These are phyloP conservation scores for Apeltes quadracus DNA, from an alignment of 2,113 vertebrate genomes.

Conservation along the genomic window DNA sequence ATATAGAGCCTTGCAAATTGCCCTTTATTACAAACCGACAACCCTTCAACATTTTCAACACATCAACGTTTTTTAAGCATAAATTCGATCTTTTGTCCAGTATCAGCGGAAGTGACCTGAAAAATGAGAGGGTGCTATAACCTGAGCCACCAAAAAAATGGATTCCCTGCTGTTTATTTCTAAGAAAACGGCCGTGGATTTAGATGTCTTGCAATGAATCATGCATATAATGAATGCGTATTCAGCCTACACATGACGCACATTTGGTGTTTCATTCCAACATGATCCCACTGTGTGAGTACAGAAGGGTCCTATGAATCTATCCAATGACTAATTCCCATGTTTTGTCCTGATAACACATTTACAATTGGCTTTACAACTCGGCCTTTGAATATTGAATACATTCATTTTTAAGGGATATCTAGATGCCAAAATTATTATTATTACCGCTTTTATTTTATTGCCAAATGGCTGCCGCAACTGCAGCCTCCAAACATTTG, in stretches of 20 bases:
- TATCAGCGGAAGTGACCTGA: conserved; percentile 1
- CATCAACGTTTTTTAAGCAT: background rate
- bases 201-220: conserved; percentile 10
- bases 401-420: conserved; percentile 46
- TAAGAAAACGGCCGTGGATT: background rate
- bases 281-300: conserved; percentile 2
- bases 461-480: conserved; percentile 18
- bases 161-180: background rate
- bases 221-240: conserved; percentile 15
- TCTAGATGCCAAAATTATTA: conserved; percentile 16
- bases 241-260: conserved; percentile 21
- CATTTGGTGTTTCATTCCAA: conserved; percentile 8
- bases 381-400: conserved; percentile 43
- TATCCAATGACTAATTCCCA: background rate
- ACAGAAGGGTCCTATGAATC: conserved; percentile 11
- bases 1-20: conserved; percentile 55
- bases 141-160: background rate
- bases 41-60: background rate
- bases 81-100: background rate
- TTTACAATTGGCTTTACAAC: background rate
- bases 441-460: conserved; percentile 36
- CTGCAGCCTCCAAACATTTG: conserved; percentile 7
- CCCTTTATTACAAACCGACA: conserved; percentile 35
- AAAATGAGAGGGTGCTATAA: background rate
- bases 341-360: conserved; percentile 6